Evolutionary conservation across 2,113 vertebrate species (phyloP).

Genomic region (Ptilonorhynchus violaceus): DNA sequence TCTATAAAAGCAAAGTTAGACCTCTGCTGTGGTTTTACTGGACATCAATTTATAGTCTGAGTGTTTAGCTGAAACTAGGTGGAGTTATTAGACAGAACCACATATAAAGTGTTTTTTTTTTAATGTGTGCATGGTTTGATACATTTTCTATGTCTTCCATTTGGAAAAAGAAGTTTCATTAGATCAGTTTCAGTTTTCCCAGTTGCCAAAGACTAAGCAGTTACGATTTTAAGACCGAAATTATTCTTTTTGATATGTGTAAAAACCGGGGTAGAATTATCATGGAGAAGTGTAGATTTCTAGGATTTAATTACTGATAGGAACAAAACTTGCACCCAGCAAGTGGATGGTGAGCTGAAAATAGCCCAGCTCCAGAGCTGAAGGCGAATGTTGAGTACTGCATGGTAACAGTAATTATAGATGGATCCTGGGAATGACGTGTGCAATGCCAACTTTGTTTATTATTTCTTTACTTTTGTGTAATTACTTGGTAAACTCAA

Average conservation of each 20-base stretch:
- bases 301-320: conserved; percentile 18
- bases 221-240: neutral
- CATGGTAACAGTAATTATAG: conserved; percentile 49
- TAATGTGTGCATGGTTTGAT: neutral
- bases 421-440: conserved; percentile 31
- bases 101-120: neutral
- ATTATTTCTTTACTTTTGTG: conserved; percentile 39
- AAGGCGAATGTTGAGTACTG: conserved; percentile 21
- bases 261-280: neutral
- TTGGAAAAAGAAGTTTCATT: neutral
- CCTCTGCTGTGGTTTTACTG: neutral
- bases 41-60: neutral
- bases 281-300: neutral
- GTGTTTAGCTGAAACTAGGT: neutral
- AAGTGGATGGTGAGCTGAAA: conserved; percentile 49
- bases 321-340: conserved; percentile 15
- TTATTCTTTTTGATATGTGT: neutral
- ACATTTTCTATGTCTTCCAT: neutral
- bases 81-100: neutral
- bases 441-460: conserved; percentile 13
- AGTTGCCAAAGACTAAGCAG: neutral
- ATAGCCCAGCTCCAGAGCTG: conserved; percentile 37
- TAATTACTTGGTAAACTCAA: conserved; percentile 32
- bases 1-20: neutral
- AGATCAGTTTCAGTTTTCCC: neutral